Evolutionary conservation across 2,113 vertebrate genomes (phyloP).

Genomic region (Taurulus bubalis): DNA sequence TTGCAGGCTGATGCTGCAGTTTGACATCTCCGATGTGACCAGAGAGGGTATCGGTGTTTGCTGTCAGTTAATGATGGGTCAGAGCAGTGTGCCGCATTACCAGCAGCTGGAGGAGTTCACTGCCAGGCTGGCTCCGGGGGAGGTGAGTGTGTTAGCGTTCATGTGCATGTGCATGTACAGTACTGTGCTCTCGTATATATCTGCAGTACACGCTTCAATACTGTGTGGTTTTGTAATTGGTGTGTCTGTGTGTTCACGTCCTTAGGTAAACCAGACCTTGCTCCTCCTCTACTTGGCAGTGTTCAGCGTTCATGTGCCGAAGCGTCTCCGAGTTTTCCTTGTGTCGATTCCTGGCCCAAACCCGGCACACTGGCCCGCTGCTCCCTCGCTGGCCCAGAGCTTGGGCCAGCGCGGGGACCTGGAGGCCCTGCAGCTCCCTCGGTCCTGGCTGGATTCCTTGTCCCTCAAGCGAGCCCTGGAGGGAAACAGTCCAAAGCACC

Average conservation of each 20-base stretch:
- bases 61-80: conserved; percentile 95
- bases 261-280: conserved; percentile 92
- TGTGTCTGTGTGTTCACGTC: conserved; percentile 1
- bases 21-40: conserved; percentile 92
- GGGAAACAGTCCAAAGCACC: conserved; percentile 91
- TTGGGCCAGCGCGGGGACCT: conserved; percentile 88
- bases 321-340: conserved; percentile 91
- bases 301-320: conserved; percentile 92
- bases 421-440: conserved; percentile 94
- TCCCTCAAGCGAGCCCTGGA: conserved; percentile 89
- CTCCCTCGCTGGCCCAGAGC: conserved; percentile 89
- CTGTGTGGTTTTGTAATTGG: background rate
- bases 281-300: conserved; percentile 95
- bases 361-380: conserved; percentile 88
- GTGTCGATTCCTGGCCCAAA: conserved; percentile 93
- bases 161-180: background rate
- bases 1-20: conserved; percentile 89
- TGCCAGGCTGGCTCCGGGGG: conserved; percentile 93
- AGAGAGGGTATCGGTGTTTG: conserved; percentile 90
- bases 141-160: conserved; percentile 64
- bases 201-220: background rate
- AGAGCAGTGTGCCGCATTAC: conserved; percentile 98
- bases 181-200: background rate
- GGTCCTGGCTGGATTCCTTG: conserved; percentile 90
- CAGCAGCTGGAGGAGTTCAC: conserved; percentile 94